Conservation (phyloP, 1,140 invertebrate species). For the Asobara japonica region DNA sequence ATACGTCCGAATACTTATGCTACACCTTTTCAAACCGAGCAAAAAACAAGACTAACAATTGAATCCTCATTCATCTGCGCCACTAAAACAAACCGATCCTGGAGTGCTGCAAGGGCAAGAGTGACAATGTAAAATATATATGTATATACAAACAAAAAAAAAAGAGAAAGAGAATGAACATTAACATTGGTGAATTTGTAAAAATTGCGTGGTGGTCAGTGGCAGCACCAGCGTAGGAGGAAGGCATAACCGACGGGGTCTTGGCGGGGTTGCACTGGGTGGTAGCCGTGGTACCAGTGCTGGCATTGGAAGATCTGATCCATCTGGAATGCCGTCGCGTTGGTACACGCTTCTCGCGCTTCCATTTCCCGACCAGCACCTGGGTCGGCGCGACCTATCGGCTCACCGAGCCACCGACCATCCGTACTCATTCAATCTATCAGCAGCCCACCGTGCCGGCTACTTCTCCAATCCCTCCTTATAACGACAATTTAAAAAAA, state of each 20-base stretch:
- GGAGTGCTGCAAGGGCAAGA: too few species aligned
- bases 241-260: slow-evolving; percentile 59
- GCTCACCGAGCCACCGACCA: slow-evolving; percentile 75
- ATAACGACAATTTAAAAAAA: slow-evolving; percentile 35
- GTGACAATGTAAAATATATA: too few species aligned
- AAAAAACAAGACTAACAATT: too few species aligned
- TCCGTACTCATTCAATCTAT: slow-evolving; percentile 64
- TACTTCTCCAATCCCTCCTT: slow-evolving; percentile 81
- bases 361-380: slow-evolving; percentile 90
- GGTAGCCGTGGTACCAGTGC: slow-evolving; percentile 58
- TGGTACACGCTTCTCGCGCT: slow-evolving; percentile 91
- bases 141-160: slow-evolving; percentile 14
- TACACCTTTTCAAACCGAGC: too few species aligned
- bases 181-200: slow-evolving; percentile 45
- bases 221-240: slow-evolving; percentile 61
- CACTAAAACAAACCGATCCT: not conserved
- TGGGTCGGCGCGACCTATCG: slow-evolving; percentile 82
- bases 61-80: not conserved
- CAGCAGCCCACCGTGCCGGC: slow-evolving; percentile 75
- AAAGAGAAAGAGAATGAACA: slow-evolving; percentile 25
- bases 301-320: slow-evolving; percentile 59
- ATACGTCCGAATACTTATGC: too few species aligned
- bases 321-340: slow-evolving; percentile 73
- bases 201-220: slow-evolving; percentile 53
- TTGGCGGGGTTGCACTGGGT: slow-evolving; percentile 62